Percentiles rank a stretch among this genome's conserved stretches.
Conservation (phyloP, 2,888 invertebrate species). For the Melipona beecheii region DNA sequence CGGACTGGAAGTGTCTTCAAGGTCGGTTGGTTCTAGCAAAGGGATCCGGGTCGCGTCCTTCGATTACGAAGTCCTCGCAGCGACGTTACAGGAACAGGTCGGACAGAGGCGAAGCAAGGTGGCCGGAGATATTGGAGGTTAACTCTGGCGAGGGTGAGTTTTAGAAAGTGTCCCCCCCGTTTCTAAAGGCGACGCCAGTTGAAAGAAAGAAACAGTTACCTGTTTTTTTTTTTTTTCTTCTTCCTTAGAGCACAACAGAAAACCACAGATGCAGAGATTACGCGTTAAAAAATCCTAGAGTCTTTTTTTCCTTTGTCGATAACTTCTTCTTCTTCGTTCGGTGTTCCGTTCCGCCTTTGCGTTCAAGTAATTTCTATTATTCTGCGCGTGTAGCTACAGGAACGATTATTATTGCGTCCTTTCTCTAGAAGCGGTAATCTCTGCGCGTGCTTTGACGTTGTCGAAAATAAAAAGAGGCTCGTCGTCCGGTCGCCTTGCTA, state of each 20-base stretch:
- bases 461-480: constrained; percentile 26
- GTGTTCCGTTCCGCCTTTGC: neutral
- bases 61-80: constrained; percentile 56
- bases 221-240: constrained; percentile 14
- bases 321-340: neutral
- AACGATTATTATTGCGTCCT: neutral
- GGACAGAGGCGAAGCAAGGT: constrained; percentile 74
- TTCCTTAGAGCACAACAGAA: neutral
- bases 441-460: constrained; percentile 14
- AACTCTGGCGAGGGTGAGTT: constrained; percentile 82
- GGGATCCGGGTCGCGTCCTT: constrained; percentile 57
- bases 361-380: neutral
- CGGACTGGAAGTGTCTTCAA: constrained; percentile 61
- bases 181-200: neutral
- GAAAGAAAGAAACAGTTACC: neutral
- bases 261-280: constrained; percentile 14
- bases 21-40: constrained; percentile 72
- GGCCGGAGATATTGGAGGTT: constrained; percentile 79
- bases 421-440: constrained; percentile 23
- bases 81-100: constrained; percentile 50
- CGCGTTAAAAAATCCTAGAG: neutral
- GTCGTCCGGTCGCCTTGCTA: constrained; percentile 43
- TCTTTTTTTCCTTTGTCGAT: too few relatives aligned
- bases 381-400: neutral
- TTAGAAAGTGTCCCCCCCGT: constrained; percentile 1